These are phyloP conservation scores for Drosophila macrospina DNA, from an alignment of 2,888 invertebrate species.

Conservation along the genomic window DNA sequence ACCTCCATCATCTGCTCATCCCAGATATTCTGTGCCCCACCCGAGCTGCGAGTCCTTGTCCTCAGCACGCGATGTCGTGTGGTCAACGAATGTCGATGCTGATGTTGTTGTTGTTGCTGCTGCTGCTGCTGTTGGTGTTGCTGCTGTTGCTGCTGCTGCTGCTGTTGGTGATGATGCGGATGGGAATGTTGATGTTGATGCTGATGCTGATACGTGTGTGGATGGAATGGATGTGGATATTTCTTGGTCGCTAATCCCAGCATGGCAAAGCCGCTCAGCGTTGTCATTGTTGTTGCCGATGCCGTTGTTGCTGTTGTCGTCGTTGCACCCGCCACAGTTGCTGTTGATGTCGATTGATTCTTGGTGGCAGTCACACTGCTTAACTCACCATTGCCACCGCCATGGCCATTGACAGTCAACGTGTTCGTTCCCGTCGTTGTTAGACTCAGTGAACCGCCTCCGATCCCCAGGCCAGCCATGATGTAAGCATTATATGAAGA, in stretches of 20 bases:
- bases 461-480: slow-evolving; percentile 80
- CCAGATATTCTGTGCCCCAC: slow-evolving; percentile 84
- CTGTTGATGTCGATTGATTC: slow-evolving; percentile 13
- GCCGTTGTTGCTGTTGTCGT: slow-evolving; percentile 16
- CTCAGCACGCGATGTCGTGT: slow-evolving; percentile 84
- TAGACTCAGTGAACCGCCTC: slow-evolving; percentile 74
- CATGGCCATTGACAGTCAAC: slow-evolving; percentile 39
- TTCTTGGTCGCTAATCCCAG: slow-evolving; percentile 65
- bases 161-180: slow-evolving; percentile 64
- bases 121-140: slow-evolving; percentile 66
- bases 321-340: slow-evolving; percentile 8
- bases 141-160: slow-evolving; percentile 48
- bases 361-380: slow-evolving; percentile 2
- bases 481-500: slow-evolving; percentile 81
- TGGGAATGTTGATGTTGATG: slow-evolving; percentile 79
- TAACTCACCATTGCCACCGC: slow-evolving; percentile 39
- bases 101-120: slow-evolving; percentile 72
- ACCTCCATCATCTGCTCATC: slow-evolving; percentile 85
- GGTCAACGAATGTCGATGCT: slow-evolving; percentile 81
- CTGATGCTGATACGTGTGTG: slow-evolving; percentile 52
- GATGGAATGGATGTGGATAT: slow-evolving; percentile 61
- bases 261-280: slow-evolving; percentile 69
- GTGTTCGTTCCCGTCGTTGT: slow-evolving; percentile 43
- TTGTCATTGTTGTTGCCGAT: slow-evolving; percentile 35
- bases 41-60: slow-evolving; percentile 84